These are phyloP conservation scores for Drosophila sechellia DNA, from an alignment of 1,140 invertebrate genomes.

Conservation along the genomic window DNA sequence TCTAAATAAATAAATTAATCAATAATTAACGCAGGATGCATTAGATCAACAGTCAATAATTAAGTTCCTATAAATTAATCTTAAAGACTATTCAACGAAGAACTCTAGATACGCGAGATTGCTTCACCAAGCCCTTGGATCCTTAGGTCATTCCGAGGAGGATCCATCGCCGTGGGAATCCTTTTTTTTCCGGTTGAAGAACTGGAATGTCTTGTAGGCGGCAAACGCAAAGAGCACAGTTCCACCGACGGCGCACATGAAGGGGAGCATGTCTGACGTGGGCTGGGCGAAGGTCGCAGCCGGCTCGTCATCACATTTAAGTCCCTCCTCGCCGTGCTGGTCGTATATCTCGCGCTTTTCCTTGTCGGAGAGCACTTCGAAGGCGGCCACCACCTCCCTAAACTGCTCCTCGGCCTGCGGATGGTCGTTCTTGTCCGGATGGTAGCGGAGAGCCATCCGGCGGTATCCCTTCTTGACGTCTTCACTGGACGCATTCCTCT, in stretches of 20 bases:
- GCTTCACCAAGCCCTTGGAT: background rate
- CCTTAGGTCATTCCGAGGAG: slow-evolving; percentile 34
- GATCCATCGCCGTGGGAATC: slow-evolving; percentile 32
- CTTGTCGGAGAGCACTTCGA: slow-evolving; percentile 61
- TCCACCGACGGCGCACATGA: slow-evolving; percentile 64
- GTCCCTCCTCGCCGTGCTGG: slow-evolving; percentile 52
- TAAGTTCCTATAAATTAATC: background rate
- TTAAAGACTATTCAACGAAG: background rate
- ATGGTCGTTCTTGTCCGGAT: slow-evolving; percentile 69
- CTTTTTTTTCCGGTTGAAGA: slow-evolving; percentile 59
- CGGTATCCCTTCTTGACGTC: slow-evolving; percentile 61
- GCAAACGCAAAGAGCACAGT: slow-evolving; percentile 66
- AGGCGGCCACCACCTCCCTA: slow-evolving; percentile 56
- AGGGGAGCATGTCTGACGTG: slow-evolving; percentile 59
- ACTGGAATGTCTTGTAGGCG: slow-evolving; percentile 65
- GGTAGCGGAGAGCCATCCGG: slow-evolving; percentile 63
- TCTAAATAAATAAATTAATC: background rate
- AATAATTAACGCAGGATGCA: background rate
- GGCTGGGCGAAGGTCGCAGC: slow-evolving; percentile 37
- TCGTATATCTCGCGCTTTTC: slow-evolving; percentile 65
- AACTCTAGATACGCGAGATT: background rate
- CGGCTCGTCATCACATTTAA: slow-evolving; percentile 21
- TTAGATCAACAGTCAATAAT: background rate
- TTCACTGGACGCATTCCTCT: slow-evolving; percentile 37
- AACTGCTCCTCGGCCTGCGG: slow-evolving; percentile 59